Base-by-base conservation (phyloP, 2,888 invertebrate genomes). In the Lasioglossum zephyrum region DNA sequence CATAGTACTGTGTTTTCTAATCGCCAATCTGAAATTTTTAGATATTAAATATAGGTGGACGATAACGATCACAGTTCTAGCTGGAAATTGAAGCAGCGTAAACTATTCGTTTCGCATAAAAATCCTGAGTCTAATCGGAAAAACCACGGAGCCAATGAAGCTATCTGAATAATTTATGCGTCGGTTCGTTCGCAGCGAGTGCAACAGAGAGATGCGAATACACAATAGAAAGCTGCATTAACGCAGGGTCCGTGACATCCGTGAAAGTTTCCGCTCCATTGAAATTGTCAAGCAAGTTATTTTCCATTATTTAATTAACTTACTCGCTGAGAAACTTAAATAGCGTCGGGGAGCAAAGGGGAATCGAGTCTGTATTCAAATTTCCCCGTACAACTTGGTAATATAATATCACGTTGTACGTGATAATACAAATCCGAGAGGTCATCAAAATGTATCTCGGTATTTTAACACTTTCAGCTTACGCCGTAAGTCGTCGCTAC, bases 291-390 rank as follows among this genome's bases (percentile, higher is more conserved):
- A 66, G 26, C 26, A 73, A 77, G 77, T 82, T 82, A 77, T 66
- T 77, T 77, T 66, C 81, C 81, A 49, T 82, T 77, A 77, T 82
- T 82, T 73, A 82, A 82, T 77, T 73, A 77, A 53, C 53, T 66
- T 66, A 49, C 31, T 69, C 18, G 63, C 41, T 22, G 66, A 31
- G 41, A 77, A 73, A 81, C 72, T 77, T 77, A 81, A 82, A 77
- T 66, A 53, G 49, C 39, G 49, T 49, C 39, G 72, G 49, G 39
- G 22, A 26, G 9, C n/a, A 22, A 22, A n/a, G 44, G 39, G 39
- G 69, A 44, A 26, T 49, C 36, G 66, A 22, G 49, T 49, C 16
- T 47, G 69, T 47, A 74, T 82, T 79, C 60, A 72, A 76, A 79
- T 75, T 75, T 66, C 47, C 39, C 31, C 60, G 26, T 9, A 60